Evolutionary conservation across 2,113 vertebrate species (phyloP).

Genomic region (Carettochelys insculpta): DNA sequence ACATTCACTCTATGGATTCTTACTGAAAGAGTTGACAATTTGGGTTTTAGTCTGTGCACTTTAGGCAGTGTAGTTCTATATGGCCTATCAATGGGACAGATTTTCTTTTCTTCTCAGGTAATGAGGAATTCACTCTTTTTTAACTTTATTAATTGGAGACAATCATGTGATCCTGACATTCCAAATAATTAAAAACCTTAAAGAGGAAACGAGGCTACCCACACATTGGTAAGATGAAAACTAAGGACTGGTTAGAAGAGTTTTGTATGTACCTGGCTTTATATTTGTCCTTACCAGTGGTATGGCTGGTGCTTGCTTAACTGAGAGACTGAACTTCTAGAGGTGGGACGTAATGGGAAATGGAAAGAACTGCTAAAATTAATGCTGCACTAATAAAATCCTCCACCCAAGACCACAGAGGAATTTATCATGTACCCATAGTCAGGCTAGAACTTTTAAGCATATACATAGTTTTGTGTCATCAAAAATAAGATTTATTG

Average conservation of each 20-base stretch:
- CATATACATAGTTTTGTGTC: background rate
- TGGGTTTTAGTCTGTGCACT: background rate
- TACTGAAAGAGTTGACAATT: background rate
- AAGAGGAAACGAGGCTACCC: slow-evolving; percentile 25
- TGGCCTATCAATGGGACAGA: background rate
- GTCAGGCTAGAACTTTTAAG: background rate
- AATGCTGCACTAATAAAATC: background rate
- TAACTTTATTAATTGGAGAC: slow-evolving; percentile 12
- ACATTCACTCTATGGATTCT: background rate
- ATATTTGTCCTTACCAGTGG: slow-evolving; percentile 21
- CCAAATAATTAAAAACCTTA: background rate
- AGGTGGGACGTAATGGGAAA: background rate
- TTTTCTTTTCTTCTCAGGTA: slow-evolving; percentile 19
- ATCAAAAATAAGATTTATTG: background rate
- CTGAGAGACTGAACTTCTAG: background rate
- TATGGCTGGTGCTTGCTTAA: slow-evolving; percentile 7
- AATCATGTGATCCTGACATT: background rate
- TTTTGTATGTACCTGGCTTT: background rate
- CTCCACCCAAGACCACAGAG: background rate
- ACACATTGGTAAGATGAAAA: slow-evolving; percentile 1
- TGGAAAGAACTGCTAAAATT: background rate
- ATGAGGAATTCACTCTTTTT: slow-evolving; percentile 30
- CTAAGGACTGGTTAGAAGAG: background rate
- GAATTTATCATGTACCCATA: background rate
- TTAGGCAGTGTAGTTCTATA: background rate